Evolutionary conservation across 2,113 vertebrate genomes (phyloP).

Genomic region (Mus pahari): DNA sequence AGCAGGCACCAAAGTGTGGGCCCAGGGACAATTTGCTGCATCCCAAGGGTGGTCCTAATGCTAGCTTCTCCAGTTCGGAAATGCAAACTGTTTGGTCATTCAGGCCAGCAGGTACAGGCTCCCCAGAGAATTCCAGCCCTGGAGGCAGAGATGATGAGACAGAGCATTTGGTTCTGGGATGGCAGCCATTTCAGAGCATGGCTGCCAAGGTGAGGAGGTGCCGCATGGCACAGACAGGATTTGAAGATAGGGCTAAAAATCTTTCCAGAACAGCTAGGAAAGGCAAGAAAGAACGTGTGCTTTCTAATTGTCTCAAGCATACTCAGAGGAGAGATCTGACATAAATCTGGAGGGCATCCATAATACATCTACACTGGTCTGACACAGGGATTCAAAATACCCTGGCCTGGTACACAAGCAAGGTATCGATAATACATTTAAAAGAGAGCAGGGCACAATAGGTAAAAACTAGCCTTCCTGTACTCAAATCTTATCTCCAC

Average conservation of each 20-base stretch:
- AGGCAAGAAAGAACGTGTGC: neutral
- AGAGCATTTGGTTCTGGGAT: neutral
- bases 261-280: neutral
- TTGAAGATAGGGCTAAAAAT: neutral
- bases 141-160: neutral
- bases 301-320: neutral
- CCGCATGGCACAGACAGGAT: neutral
- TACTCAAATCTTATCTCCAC: neutral
- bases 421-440: neutral
- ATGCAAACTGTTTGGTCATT: neutral
- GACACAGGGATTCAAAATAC: neutral
- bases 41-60: neutral
- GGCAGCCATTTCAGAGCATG: neutral
- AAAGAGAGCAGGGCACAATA: neutral
- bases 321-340: neutral
- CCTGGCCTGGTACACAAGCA: neutral
- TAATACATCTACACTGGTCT: neutral
- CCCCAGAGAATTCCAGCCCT: neutral
- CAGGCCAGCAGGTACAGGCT: neutral
- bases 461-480: neutral
- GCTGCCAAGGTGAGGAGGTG: neutral
- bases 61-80: slow-evolving; percentile 17
- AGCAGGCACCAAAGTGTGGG: slow-evolving; percentile 59
- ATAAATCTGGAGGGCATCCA: neutral
- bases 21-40: slow-evolving; percentile 32